These are phyloP conservation scores for Rambutsinella grinnellia DNA, from an alignment of 2,888 invertebrate genomes.

Conservation along the genomic window DNA sequence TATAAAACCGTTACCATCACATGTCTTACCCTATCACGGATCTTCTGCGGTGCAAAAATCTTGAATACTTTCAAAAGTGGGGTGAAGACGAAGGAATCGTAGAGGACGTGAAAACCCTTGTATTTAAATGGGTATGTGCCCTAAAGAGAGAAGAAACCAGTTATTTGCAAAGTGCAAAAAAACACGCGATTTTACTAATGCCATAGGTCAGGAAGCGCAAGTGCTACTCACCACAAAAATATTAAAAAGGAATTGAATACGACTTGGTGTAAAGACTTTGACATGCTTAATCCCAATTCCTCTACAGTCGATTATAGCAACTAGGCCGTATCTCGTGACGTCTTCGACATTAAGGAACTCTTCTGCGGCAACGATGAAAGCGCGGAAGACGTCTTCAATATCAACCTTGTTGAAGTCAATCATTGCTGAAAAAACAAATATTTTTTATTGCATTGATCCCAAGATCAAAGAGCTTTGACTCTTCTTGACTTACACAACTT, in stretches of 20 bases:
- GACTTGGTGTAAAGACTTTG: conserved; percentile 39
- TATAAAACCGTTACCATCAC: too few relatives aligned
- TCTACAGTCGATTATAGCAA: conserved; percentile 36
- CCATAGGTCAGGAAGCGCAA: conserved; percentile 4
- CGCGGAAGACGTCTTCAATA: conserved; percentile 43
- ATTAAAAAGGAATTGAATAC: conserved; percentile 44
- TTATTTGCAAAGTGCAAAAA: neutral
- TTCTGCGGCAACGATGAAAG: conserved; percentile 33
- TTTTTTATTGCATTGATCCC: too few relatives aligned
- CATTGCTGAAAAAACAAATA: conserved; percentile 20
- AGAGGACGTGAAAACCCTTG: conserved; percentile 44
- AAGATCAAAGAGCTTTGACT: too few relatives aligned
- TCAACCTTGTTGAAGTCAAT: conserved; percentile 40
- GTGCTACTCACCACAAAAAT: conserved; percentile 35
- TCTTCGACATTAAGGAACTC: conserved; percentile 26
- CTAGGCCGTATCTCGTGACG: conserved; percentile 29
- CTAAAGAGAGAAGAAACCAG: conserved; percentile 34
- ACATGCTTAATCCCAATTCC: conserved; percentile 34
- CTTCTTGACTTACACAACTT: conserved; percentile 44
- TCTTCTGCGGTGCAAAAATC: conserved; percentile 44
- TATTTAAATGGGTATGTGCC: conserved; percentile 45
- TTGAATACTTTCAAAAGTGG: conserved; percentile 41
- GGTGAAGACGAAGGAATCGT: conserved; percentile 48
- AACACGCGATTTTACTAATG: neutral
- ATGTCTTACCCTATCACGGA: conserved; percentile 52